Conservation (phyloP, 2,797 vertebrate genomes). For the Schizopygopsis malacanthus region DNA sequence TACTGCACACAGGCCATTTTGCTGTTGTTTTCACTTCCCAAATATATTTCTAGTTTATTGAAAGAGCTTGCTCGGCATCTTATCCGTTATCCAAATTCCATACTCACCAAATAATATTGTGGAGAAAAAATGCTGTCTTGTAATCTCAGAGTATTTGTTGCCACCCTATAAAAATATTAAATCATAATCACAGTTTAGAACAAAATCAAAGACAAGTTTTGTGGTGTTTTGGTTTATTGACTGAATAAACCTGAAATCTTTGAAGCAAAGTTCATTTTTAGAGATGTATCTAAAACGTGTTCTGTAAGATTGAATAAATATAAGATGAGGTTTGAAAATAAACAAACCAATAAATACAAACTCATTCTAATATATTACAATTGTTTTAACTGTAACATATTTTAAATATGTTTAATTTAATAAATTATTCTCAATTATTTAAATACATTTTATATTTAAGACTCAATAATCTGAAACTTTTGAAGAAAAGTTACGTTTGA, state of each 20-base stretch:
- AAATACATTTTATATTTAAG: too few species aligned
- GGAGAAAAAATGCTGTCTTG: not conserved
- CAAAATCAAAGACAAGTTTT: not conserved
- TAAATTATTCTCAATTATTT: too few species aligned
- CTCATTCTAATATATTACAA: too few species aligned
- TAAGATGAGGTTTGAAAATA: too few species aligned
- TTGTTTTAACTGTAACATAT: too few species aligned
- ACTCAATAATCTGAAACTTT: not conserved
- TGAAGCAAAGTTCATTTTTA: not conserved
- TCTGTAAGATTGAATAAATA: not conserved
- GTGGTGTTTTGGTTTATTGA: not conserved
- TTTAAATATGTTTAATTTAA: too few species aligned
- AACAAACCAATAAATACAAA: not conserved
- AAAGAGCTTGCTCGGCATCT: not conserved
- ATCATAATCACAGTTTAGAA: not conserved
- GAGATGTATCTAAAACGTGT: not conserved
- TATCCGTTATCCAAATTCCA: not conserved
- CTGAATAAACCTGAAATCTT: not conserved
- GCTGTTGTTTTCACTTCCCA: not conserved
- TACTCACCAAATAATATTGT: not conserved
- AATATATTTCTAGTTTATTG: not conserved
- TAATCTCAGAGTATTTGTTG: not conserved
- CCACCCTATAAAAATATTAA: not conserved
- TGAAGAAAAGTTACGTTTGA: too few species aligned
- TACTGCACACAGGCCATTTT: too few species aligned